phyloP scores from a whole-genome alignment of 2,113 vertebrate genomes.

The Manacus vitellinus region DNA sequence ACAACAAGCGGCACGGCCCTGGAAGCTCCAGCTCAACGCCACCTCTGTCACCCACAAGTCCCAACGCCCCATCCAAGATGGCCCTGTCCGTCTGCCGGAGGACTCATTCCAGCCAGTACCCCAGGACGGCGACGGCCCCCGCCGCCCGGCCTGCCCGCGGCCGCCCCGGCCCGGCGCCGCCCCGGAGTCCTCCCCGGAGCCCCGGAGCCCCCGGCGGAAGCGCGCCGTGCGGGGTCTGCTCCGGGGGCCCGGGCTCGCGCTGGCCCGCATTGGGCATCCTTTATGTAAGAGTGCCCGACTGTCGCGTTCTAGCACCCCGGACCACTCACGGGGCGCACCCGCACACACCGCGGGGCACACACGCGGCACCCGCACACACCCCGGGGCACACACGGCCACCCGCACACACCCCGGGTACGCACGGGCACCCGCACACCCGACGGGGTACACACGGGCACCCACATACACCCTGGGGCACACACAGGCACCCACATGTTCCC shows the following conservation, averaged over 20 bases:
- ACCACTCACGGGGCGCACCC: too few relatives aligned
- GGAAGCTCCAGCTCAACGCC: conserved; percentile 96
- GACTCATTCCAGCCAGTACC: conserved; percentile 96
- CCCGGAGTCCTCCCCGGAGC: too few relatives aligned
- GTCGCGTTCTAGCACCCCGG: too few relatives aligned
- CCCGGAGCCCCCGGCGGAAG: not conserved
- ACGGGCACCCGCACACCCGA: not conserved
- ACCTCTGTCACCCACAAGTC: conserved; percentile 96
- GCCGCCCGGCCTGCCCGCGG: too few relatives aligned
- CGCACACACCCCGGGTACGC: too few relatives aligned
- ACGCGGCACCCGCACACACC: not conserved
- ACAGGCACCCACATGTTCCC: not conserved
- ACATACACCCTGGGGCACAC: not conserved
- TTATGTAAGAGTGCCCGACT: conserved; percentile 46
- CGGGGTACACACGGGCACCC: not conserved
- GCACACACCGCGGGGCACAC: too few relatives aligned
- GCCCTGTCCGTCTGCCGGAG: conserved; percentile 96
- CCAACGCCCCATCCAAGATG: conserved; percentile 98
- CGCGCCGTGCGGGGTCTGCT: not conserved
- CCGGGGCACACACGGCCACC: accelerated
- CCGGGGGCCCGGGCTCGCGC: not conserved
- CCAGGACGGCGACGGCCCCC: not conserved
- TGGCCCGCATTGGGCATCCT: conserved; percentile 67
- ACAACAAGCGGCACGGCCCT: conserved; percentile 89
- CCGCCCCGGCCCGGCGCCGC: not conserved